Conservation (phyloP, 2,888 invertebrate species). For the Trachelus iudaicus region DNA sequence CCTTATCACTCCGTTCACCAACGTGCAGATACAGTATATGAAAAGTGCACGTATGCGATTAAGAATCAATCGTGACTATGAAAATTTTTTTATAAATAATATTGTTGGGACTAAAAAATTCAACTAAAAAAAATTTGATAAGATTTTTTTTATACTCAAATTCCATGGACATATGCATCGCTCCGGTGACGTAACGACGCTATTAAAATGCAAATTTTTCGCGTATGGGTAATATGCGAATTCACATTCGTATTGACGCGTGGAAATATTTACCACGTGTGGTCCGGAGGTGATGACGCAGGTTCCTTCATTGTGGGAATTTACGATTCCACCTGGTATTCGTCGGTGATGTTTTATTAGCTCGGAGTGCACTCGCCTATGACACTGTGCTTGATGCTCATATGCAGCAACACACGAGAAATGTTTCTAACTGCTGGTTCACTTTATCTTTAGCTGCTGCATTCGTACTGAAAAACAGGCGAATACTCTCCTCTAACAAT, state of each 20-base stretch:
- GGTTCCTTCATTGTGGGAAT: too few species aligned
- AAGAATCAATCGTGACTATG: neutral
- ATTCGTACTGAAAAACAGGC: neutral
- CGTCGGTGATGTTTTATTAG: neutral
- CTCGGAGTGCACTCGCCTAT: neutral
- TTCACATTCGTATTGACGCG: too few species aligned
- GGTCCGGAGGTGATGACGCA: too few species aligned
- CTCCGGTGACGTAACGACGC: neutral
- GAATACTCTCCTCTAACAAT: neutral
- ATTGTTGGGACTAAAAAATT: neutral
- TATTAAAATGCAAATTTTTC: neutral
- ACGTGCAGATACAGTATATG: neutral
- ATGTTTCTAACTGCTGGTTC: neutral
- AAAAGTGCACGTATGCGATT: neutral
- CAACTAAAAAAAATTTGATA: too few species aligned
- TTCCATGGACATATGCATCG: neutral
- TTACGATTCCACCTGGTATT: neutral
- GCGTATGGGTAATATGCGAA: too few species aligned
- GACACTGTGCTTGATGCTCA: neutral
- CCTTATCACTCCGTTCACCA: neutral
- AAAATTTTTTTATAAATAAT: neutral
- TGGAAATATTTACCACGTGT: too few species aligned
- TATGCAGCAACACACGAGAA: neutral
- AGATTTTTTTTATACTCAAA: neutral
- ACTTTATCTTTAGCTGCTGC: neutral